Conservation (phyloP, 1,140 invertebrate genomes). For the Paramacrobiotus metropolitanus region DNA sequence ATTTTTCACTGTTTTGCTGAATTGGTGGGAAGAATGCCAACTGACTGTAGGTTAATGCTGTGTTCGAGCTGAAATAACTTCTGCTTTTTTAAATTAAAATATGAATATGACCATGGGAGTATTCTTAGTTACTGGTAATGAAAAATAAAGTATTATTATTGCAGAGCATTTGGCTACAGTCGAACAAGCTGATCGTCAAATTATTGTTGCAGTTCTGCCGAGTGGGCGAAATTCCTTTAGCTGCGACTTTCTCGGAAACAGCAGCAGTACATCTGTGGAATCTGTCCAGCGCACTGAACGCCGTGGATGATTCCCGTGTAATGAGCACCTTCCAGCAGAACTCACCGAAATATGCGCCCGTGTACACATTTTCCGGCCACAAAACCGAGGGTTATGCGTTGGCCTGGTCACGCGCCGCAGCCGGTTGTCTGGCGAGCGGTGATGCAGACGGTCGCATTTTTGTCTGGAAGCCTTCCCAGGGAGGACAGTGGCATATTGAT, state of each 20-base stretch:
- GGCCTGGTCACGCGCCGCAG: constrained; percentile 59
- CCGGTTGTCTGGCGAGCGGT: constrained; percentile 29
- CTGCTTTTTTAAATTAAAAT: too few species aligned
- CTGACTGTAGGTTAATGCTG: too few species aligned
- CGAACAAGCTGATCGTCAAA: too few species aligned
- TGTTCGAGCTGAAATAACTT: too few species aligned
- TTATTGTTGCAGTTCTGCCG: constrained; percentile 23
- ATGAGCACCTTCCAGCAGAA: constrained; percentile 31
- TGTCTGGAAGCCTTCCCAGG: constrained; percentile 57
- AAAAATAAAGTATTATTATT: too few species aligned
- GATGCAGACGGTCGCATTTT: constrained; percentile 76
- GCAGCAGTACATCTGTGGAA: constrained; percentile 77
- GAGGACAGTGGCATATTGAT: constrained; percentile 58
- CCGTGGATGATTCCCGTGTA: constrained; percentile 41
- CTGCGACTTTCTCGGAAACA: constrained; percentile 75
- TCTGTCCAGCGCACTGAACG: constrained; percentile 47
- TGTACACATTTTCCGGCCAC: constrained; percentile 73
- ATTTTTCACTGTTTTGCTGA: too few species aligned
- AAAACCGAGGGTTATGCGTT: constrained; percentile 74
- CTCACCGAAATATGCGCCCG: constrained; percentile 30
- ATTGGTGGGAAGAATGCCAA: too few species aligned
- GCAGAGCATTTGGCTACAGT: too few species aligned
- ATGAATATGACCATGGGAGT: too few species aligned
- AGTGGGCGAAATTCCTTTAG: constrained; percentile 29
- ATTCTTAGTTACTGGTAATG: too few species aligned